Evolutionary conservation across 1,140 invertebrate genomes (phyloP).

Genomic region (Ceratosolen solmsi): DNA sequence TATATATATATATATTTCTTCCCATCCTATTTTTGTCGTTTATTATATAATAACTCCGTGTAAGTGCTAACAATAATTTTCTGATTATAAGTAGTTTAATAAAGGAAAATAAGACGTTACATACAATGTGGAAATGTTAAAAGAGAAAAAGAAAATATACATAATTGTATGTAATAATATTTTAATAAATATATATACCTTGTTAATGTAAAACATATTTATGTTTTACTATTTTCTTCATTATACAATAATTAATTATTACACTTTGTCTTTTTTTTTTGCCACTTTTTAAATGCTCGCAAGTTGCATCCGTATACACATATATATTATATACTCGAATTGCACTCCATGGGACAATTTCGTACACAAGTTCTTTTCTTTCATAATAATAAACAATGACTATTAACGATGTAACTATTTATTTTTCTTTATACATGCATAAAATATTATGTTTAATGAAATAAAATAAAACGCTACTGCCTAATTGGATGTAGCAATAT

Average conservation of each 20-base stretch:
- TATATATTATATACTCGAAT: constrained; percentile 38
- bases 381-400: constrained; percentile 23
- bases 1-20: constrained; percentile 4
- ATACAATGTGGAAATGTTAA: constrained; percentile 8
- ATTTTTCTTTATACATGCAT: constrained; percentile 2
- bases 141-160: constrained; percentile 18
- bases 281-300: constrained; percentile 46
- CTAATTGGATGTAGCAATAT: background rate
- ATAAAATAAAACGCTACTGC: background rate
- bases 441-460: background rate
- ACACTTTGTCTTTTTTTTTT: constrained; percentile 24
- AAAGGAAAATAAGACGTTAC: constrained; percentile 4
- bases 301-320: constrained; percentile 43
- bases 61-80: background rate
- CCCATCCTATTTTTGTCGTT: constrained; percentile 24
- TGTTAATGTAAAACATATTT: constrained; percentile 25
- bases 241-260: constrained; percentile 27
- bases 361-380: background rate
- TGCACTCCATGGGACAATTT: constrained; percentile 38
- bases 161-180: constrained; percentile 22
- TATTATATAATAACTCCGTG: constrained; percentile 42
- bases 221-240: constrained; percentile 3
- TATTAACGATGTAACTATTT: constrained; percentile 7
- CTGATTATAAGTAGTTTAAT: background rate
- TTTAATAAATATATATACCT: constrained; percentile 43